Evolutionary conservation across 2,113 vertebrate genomes (phyloP).

Genomic region (Lamprotornis superbus): DNA sequence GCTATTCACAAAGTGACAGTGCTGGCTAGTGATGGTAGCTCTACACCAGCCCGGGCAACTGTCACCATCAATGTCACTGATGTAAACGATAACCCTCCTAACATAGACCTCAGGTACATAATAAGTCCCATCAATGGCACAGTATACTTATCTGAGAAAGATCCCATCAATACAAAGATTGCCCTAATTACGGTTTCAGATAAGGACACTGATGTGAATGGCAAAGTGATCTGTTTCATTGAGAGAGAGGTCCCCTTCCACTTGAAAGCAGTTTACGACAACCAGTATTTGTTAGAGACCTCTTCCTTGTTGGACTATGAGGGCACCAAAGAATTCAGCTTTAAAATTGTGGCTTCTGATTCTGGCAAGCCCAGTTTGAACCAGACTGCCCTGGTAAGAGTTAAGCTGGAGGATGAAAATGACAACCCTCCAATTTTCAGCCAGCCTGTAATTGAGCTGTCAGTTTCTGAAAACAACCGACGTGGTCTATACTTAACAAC

Average conservation of each 20-base stretch:
- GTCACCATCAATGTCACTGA: slow-evolving; percentile 98
- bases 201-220: slow-evolving; percentile 98
- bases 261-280: slow-evolving; percentile 96
- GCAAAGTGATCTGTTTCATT: slow-evolving; percentile 99
- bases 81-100: slow-evolving; percentile 98
- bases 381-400: slow-evolving; percentile 95
- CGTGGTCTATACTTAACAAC: slow-evolving; percentile 96
- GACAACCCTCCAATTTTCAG: slow-evolving; percentile 98
- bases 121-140: slow-evolving; percentile 99
- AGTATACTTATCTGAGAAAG: slow-evolving; percentile 98
- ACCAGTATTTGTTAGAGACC: slow-evolving; percentile 97
- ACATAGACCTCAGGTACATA: slow-evolving; percentile 98
- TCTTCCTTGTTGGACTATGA: slow-evolving; percentile 97
- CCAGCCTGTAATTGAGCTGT: slow-evolving; percentile 98
- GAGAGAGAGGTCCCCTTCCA: slow-evolving; percentile 98
- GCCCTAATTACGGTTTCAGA: slow-evolving; percentile 98
- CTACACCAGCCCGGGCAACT: slow-evolving; percentile 91
- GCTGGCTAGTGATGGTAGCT: slow-evolving; percentile 96
- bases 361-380: slow-evolving; percentile 97
- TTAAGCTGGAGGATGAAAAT: slow-evolving; percentile 97
- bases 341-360: slow-evolving; percentile 98
- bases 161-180: slow-evolving; percentile 97
- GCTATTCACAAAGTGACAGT: slow-evolving; percentile 96
- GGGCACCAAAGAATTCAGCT: slow-evolving; percentile 98
- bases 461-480: slow-evolving; percentile 97